Evolutionary conservation across 2,797 vertebrate genomes (phyloP).

Genomic region (Phataginus tricuspis): DNA sequence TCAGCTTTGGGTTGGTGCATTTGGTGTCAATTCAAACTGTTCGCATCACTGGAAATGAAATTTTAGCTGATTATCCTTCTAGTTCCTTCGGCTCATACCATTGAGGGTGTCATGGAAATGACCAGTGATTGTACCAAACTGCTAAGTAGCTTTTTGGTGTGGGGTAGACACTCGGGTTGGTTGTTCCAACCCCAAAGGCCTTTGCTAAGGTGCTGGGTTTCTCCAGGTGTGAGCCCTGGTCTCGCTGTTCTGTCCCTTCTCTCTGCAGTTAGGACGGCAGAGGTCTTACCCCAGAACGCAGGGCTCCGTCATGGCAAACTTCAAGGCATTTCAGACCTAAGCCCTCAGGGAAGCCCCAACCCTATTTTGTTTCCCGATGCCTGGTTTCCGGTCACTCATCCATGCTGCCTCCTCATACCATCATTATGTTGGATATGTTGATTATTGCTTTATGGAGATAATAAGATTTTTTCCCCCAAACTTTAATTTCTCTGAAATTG

Average conservation of each 20-base stretch:
- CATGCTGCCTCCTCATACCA: background rate
- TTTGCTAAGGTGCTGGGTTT: background rate
- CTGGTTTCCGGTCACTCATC: background rate
- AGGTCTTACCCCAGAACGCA: background rate
- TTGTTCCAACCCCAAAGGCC: background rate
- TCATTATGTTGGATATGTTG: background rate
- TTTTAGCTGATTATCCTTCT: background rate
- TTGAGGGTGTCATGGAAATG: background rate
- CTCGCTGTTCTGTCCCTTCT: background rate
- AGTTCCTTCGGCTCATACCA: background rate
- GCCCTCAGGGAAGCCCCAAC: background rate
- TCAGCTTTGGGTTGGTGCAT: background rate
- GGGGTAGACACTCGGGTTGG: background rate
- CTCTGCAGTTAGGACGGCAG: background rate
- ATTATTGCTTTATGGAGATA: background rate
- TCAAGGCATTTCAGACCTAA: background rate
- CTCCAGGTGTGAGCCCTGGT: background rate
- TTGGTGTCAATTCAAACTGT: background rate
- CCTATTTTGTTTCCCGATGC: background rate
- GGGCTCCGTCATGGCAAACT: background rate
- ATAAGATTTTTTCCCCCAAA: background rate
- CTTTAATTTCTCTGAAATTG: background rate
- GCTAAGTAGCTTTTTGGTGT: background rate
- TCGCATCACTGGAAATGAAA: background rate
- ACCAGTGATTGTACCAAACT: background rate